Conservation (phyloP, 2,797 vertebrate species). For the Ciconia nigra region DNA sequence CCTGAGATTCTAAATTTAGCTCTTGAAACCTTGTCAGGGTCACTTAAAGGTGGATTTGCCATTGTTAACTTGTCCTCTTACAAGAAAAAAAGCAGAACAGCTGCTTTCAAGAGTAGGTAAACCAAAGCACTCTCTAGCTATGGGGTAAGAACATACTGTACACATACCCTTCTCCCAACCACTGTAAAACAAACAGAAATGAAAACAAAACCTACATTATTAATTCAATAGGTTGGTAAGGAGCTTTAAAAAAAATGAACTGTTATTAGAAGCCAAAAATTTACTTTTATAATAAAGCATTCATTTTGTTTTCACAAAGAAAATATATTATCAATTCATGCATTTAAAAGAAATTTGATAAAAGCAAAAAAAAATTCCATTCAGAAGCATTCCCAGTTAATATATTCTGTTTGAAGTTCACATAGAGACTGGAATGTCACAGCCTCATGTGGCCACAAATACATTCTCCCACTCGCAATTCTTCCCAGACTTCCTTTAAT, state of each 20-base stretch:
- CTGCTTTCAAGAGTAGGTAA: background rate
- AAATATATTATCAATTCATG: background rate
- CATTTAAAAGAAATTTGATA: background rate
- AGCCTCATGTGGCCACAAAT: background rate
- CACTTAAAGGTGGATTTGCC: background rate
- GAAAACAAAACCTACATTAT: background rate
- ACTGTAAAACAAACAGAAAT: background rate
- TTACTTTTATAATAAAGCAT: background rate
- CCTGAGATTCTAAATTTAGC: constrained; percentile 10
- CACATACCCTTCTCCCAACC: background rate
- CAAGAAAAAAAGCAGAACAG: background rate
- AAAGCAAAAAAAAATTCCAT: background rate
- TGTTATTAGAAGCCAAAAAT: background rate
- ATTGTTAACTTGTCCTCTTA: background rate
- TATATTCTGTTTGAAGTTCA: background rate
- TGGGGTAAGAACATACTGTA: background rate
- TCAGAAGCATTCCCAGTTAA: background rate
- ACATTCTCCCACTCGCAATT: background rate
- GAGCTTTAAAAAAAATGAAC: background rate
- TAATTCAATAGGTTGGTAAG: background rate
- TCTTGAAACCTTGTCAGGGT: background rate
- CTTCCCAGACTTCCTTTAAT: background rate
- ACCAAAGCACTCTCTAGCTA: background rate
- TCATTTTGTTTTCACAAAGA: background rate
- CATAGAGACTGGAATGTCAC: background rate